Conservation (phyloP, 2,888 invertebrate species). For the Crioceris asparagi region DNA sequence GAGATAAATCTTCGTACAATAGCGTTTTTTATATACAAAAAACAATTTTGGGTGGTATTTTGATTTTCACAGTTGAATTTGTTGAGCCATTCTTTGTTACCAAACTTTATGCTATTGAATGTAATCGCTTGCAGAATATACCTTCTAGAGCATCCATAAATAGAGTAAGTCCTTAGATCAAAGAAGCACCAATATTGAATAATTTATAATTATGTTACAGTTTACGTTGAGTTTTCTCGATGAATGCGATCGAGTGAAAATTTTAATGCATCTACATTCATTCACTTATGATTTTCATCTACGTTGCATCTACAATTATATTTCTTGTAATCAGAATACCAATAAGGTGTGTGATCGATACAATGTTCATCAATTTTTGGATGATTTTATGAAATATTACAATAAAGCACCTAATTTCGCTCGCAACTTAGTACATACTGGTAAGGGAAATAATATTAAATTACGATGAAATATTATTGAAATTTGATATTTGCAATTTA, state of each 20-base stretch:
- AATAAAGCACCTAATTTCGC: conserved; percentile 67
- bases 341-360: conserved; percentile 48
- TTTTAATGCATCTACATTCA: conserved; percentile 63
- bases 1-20: conserved; percentile 29
- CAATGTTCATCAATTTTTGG: conserved; percentile 60
- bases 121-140: conserved; percentile 47
- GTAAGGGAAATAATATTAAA: conserved; percentile 32
- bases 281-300: conserved; percentile 70
- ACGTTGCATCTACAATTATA: conserved; percentile 53
- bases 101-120: conserved; percentile 56
- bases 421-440: conserved; percentile 58
- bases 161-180: conserved; percentile 36
- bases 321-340: conserved; percentile 45
- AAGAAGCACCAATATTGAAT: background rate
- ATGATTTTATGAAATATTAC: conserved; percentile 68
- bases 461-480: background rate
- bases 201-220: conserved; percentile 32
- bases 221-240: conserved; percentile 53
- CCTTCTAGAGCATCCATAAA: conserved; percentile 43
- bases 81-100: conserved; percentile 61
- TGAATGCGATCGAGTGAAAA: conserved; percentile 58
- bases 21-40: conserved; percentile 49
- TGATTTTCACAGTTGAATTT: conserved; percentile 57
- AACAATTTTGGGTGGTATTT: conserved; percentile 55
- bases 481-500: conserved; percentile 29